Percentiles rank a stretch among this genome's conserved stretches.
Evolutionary conservation across 2,797 vertebrate genomes (phyloP).

Genomic region (Aulostomus chinensis): DNA sequence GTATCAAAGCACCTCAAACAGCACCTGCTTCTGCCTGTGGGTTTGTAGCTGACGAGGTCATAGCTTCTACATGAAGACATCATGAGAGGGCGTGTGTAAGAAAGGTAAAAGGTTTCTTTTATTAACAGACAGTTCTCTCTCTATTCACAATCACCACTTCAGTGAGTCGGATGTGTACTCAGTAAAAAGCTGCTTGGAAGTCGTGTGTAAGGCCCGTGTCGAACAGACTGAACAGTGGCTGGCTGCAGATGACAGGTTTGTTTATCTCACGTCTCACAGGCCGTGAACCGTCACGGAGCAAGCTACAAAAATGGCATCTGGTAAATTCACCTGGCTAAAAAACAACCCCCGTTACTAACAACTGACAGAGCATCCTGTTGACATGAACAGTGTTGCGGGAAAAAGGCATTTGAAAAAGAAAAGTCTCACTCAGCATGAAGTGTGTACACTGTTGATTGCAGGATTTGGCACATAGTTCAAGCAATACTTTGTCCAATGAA

Average conservation of each 20-base stretch:
- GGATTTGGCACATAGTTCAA: no score
- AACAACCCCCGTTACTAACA: background rate
- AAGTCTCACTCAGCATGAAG: no score
- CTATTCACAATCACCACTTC: slow-evolving; percentile 18
- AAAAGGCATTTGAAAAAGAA: no score
- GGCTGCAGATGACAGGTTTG: slow-evolving; percentile 9
- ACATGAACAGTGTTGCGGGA: no score
- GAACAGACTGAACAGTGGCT: slow-evolving; percentile 6
- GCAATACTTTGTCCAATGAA: no score
- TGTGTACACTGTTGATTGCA: background rate
- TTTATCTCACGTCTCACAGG: background rate
- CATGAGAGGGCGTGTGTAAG: slow-evolving; percentile 11
- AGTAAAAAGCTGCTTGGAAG: slow-evolving; percentile 22
- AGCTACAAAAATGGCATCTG: slow-evolving; percentile 56
- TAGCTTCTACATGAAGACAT: slow-evolving; percentile 17
- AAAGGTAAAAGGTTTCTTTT: slow-evolving; percentile 49
- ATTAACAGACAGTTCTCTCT: slow-evolving; percentile 34
- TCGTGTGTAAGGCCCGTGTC: slow-evolving; percentile 44
- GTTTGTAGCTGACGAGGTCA: no score
- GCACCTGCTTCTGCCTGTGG: no score
- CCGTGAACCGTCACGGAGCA: background rate
- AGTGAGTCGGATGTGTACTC: slow-evolving; percentile 11
- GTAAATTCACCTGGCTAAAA: slow-evolving; percentile 26
- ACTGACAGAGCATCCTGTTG: slow-evolving; percentile 2
- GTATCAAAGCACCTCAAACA: no score